Evolutionary conservation across 37 sponge, comb jelly and placozoan species (phyloP).

Genomic region (Aphrocallistes beatrix): DNA sequence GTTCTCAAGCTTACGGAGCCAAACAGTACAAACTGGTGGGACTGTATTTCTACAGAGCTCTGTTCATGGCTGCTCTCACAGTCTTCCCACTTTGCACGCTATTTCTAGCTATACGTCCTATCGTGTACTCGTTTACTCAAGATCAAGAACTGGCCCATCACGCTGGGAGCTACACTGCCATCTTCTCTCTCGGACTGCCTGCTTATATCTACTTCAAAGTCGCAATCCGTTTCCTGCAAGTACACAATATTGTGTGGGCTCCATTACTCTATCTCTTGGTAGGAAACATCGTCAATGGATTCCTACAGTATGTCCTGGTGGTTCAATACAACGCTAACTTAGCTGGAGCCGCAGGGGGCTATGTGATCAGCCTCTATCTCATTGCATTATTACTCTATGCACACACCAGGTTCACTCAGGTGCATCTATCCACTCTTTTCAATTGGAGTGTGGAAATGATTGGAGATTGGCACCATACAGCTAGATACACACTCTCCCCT

Average conservation of each 20-base stretch:
- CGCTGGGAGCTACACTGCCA: neutral
- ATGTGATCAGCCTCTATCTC: neutral
- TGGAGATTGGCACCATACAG: neutral
- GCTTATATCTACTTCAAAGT: neutral
- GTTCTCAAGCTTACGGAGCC: neutral
- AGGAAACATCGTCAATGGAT: neutral
- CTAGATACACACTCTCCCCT: neutral
- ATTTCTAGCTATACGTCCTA: neutral
- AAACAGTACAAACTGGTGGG: slow-evolving; percentile 11
- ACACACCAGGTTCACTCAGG: neutral
- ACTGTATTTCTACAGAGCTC: slow-evolving; percentile 14
- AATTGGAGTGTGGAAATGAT: neutral
- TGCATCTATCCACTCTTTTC: neutral
- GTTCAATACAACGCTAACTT: neutral
- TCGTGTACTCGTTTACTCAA: neutral
- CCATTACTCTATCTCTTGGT: neutral
- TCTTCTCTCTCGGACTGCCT: neutral
- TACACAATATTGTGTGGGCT: neutral
- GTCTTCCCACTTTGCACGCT: neutral
- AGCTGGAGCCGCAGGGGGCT: neutral
- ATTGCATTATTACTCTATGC: neutral
- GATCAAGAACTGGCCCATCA: neutral
- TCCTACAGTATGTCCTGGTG: neutral
- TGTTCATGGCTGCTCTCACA: neutral
- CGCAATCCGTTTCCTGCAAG: neutral